phyloP scores from a whole-genome alignment of 2,113 vertebrate genomes.

The Ceyx margarethae region DNA sequence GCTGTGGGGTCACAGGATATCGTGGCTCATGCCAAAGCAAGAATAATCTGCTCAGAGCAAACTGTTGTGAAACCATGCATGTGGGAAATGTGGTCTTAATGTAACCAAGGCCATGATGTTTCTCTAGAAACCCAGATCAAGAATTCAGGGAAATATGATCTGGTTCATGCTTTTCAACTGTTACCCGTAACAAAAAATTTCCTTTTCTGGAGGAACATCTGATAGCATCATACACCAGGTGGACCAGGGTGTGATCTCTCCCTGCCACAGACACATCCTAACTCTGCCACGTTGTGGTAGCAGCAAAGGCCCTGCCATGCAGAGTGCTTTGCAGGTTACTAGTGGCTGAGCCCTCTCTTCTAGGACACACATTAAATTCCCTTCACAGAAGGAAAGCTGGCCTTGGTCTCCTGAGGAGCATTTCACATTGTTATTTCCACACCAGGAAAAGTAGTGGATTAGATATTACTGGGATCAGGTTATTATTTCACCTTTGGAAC shows the following conservation, averaged over 20 bases:
- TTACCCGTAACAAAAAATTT: not conserved
- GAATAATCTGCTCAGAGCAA: not conserved
- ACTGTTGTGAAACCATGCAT: not conserved
- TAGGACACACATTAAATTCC: accelerated
- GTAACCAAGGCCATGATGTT: not conserved
- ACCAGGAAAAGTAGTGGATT: not conserved
- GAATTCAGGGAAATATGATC: not conserved
- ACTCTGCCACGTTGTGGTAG: not conserved
- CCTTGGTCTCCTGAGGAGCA: not conserved
- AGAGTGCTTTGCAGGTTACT: not conserved
- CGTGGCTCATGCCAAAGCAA: not conserved
- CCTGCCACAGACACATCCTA: not conserved
- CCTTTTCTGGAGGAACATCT: not conserved
- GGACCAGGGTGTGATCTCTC: not conserved
- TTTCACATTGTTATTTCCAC: accelerated
- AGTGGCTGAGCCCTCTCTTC: not conserved
- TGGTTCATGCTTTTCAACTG: not conserved
- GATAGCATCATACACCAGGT: not conserved
- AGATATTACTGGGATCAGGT: not conserved
- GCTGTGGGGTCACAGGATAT: not conserved
- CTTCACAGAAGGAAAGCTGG: not conserved
- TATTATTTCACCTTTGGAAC: not conserved
- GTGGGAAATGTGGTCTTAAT: not conserved
- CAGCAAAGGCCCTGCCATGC: not conserved
- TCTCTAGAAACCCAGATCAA: not conserved